These are phyloP conservation scores for Elysia chlorotica DNA, from an alignment of 1,140 invertebrate genomes.

Conservation along the genomic window DNA sequence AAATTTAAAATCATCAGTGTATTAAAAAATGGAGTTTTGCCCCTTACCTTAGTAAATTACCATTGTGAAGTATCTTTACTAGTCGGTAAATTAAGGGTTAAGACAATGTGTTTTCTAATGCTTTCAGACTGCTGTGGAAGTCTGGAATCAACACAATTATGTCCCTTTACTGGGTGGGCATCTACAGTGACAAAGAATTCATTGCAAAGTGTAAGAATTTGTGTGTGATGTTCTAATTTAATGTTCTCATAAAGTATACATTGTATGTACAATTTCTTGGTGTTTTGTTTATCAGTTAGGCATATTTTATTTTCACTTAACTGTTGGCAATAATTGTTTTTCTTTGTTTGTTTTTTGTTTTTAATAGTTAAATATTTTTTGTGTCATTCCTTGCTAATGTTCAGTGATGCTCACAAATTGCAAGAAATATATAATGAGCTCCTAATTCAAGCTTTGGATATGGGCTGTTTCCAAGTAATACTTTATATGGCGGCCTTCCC, in stretches of 20 bases:
- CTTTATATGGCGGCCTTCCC: no score
- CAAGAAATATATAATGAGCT: no score
- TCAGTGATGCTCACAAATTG: no score
- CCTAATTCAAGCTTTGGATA: no score
- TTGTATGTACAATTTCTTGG: no score
- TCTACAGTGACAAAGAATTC: constrained; percentile 82
- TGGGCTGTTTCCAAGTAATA: no score
- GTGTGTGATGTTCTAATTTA: neutral
- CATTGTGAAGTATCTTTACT: neutral
- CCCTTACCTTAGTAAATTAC: neutral
- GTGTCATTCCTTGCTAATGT: neutral
- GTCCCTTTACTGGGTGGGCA: constrained; percentile 80
- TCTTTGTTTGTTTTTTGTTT: no score
- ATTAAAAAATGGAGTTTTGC: neutral
- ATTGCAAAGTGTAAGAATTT: constrained; percentile 75
- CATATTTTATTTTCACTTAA: no score
- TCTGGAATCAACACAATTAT: constrained; percentile 79
- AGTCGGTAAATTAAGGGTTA: neutral
- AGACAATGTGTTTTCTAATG: neutral
- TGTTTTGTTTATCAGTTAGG: no score
- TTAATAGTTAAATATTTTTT: neutral
- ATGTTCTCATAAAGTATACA: no score
- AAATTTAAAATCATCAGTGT: neutral
- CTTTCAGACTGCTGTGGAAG: constrained; percentile 71
- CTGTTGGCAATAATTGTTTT: no score